phyloP scores from a whole-genome alignment of 2,113 vertebrate genomes.

The Eonycteris spelaea region DNA sequence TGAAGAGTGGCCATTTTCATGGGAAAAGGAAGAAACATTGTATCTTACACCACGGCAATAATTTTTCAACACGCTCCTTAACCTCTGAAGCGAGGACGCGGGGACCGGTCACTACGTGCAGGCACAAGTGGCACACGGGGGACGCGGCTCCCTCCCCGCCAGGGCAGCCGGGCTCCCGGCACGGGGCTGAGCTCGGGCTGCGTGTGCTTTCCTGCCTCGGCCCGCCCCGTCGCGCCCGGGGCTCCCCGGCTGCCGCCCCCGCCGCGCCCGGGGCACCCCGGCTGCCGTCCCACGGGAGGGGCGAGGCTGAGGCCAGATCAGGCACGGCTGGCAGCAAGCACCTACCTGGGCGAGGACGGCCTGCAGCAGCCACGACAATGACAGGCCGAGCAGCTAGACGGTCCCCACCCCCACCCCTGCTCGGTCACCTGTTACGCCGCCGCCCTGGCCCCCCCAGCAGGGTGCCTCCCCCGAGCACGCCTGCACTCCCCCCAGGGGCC shows the following conservation, averaged over 20 bases:
- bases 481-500: too few relatives aligned
- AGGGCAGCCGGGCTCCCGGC: fast-evolving
- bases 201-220: fast-evolving
- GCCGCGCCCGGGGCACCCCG: fast-evolving
- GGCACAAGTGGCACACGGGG: fast-evolving
- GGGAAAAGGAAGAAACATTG: background rate
- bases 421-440: too few relatives aligned
- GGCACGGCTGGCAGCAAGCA: background rate
- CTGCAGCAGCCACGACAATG: fast-evolving
- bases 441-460: too few relatives aligned
- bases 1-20: background rate
- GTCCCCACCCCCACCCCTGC: too few relatives aligned
- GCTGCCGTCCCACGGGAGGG: fast-evolving
- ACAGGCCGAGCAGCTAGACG: too few relatives aligned
- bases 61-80: fast-evolving
- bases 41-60: fast-evolving
- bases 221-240: fast-evolving
- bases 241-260: fast-evolving
- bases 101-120: background rate
- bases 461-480: too few relatives aligned
- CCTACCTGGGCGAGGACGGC: fast-evolving
- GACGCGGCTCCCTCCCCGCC: fast-evolving
- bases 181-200: fast-evolving
- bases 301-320: background rate
- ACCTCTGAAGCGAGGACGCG: background rate